Evolutionary conservation across 92 coral and sea anemone genomes (phyloP).

Genomic region (Siderastrea radians): DNA sequence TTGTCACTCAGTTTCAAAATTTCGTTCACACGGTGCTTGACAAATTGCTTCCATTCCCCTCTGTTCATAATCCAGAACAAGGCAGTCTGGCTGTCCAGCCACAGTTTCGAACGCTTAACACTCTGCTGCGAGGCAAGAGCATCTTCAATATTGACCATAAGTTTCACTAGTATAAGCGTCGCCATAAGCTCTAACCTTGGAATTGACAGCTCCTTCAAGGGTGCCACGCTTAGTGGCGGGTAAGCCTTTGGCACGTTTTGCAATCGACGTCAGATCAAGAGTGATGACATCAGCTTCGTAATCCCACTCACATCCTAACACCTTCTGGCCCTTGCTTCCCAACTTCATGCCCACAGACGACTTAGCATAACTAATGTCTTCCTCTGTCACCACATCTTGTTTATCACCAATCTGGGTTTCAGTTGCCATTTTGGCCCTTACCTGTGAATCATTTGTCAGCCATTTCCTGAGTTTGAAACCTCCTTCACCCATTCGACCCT

Average conservation of each 20-base stretch:
- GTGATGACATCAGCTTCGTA: conserved; percentile 3
- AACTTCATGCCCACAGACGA: conserved; percentile 21
- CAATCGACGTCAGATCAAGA: neutral
- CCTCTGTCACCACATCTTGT: conserved; percentile 2
- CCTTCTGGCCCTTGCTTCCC: conserved; percentile 33
- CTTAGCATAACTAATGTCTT: conserved; percentile 9
- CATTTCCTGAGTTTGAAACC: no score
- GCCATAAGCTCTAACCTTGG: neutral
- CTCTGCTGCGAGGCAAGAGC: conserved; percentile 20
- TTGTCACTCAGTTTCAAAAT: no score
- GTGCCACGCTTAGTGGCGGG: conserved; percentile 4
- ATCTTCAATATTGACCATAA: conserved; percentile 8
- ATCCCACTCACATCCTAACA: conserved; percentile 26
- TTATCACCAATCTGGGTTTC: neutral
- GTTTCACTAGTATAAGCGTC: neutral
- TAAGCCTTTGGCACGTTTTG: neutral
- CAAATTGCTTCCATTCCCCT: no score
- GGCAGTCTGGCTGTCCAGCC: conserved; percentile 41
- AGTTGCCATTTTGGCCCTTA: no score
- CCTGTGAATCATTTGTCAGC: no score
- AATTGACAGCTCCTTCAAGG: no score
- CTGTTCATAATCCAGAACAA: neutral
- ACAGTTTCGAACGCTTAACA: conserved; percentile 12
- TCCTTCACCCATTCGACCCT: no score
- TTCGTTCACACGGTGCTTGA: no score